A percentile compares a stretch with the other conserved stretches of the same genome.
These are phyloP conservation scores for Periplaneta americana DNA, from an alignment of 1,140 invertebrate species.

Conservation along the genomic window DNA sequence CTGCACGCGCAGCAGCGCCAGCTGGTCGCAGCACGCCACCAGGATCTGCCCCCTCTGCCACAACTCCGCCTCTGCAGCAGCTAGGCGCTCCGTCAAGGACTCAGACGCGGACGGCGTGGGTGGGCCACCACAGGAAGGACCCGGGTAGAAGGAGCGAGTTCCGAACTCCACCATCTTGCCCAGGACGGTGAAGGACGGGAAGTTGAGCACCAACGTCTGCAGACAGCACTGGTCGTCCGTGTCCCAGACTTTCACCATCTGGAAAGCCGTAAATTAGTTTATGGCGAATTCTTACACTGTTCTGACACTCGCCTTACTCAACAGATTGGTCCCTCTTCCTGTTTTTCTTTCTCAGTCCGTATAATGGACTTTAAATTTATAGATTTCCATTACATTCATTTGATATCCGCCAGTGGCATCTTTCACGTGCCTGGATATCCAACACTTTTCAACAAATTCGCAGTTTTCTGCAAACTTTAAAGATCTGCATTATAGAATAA, in stretches of 20 bases:
- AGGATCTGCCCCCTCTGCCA: slow-evolving; percentile 27
- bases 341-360: too few relatives aligned
- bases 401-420: too few relatives aligned
- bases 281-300: too few relatives aligned
- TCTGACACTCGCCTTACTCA: too few relatives aligned
- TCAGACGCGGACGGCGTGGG: background rate
- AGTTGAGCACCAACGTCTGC: slow-evolving; percentile 43
- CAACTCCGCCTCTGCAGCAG: background rate
- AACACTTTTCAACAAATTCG: too few relatives aligned
- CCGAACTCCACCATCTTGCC: slow-evolving; percentile 48
- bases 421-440: too few relatives aligned
- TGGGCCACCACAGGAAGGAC: slow-evolving; percentile 33
- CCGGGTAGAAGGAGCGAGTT: slow-evolving; percentile 41
- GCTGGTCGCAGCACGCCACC: slow-evolving; percentile 38
- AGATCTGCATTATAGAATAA: too few relatives aligned
- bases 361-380: too few relatives aligned
- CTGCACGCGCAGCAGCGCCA: slow-evolving; percentile 22
- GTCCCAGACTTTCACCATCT: slow-evolving; percentile 48
- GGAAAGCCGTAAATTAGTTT: too few relatives aligned
- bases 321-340: too few relatives aligned
- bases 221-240: slow-evolving; percentile 43
- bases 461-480: too few relatives aligned
- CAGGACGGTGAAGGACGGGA: slow-evolving; percentile 42
- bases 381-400: too few relatives aligned
- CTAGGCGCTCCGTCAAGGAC: slow-evolving; percentile 1